Evolutionary conservation across 2,888 invertebrate species (phyloP), one percentile per base, ranked within the genome.

Genomic region (Caradrina clavipalpis): DNA sequence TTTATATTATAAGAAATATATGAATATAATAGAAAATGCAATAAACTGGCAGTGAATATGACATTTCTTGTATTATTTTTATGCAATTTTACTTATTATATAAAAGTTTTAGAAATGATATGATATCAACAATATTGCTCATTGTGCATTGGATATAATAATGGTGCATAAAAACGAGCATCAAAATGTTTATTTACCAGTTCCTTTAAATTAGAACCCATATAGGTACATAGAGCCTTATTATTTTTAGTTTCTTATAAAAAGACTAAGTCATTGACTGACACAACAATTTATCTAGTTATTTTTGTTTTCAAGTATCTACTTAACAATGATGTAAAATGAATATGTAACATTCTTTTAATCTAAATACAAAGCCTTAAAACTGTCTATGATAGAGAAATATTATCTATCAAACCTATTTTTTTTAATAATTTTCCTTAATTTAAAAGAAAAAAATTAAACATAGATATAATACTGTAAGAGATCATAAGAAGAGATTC

Each of bases 401-500:
- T 42, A 42, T 47, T n/a, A 26, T 26, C 53, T 53, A 62, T 17
- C 4, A 42, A 63, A 54, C 21, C 35, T 45, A 47, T 63, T 54
- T 54, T 73, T 10, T 50, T 65, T 11, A 73, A 64, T 42, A 22
- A 42, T n/a, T 4, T 15, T 47, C 6, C 49, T 31, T 47, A 53
- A 39, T 17, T n/a, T 51, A 50, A 50, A 45, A 69, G 17, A 42
- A 53, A 60, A 26, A 53, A 56, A 62, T 49, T 59, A 35, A 35
- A 35, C 1, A 35, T 8, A 35, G 7, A 13, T 54, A 55, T 65
- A 87, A 86, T 87, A 87, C 81, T 85, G 73, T 70, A 79, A 81
- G 89, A 90, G 89, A 91, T 90, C 87, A 86, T 73, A 76, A 74
- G 59, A 80, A 67, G 77, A 86, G 83, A 84, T 85, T 86, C 81